Percentiles rank a stretch among this genome's conserved stretches.
These are phyloP conservation scores for Xestia c-nigrum DNA, from an alignment of 2,888 invertebrate species.

Conservation along the genomic window DNA sequence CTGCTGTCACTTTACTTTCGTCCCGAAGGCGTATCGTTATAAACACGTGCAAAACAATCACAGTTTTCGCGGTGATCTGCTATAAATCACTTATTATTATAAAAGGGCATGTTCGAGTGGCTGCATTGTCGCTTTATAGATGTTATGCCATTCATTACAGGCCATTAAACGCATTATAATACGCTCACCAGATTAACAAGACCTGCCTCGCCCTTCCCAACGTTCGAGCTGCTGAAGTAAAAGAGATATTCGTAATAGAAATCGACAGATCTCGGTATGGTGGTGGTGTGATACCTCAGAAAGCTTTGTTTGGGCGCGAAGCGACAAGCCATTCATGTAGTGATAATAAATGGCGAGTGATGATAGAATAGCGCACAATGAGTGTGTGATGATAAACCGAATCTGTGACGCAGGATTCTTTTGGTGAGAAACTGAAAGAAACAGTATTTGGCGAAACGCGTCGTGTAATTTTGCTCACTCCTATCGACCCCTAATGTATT, in stretches of 20 bases:
- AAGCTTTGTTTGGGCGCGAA: constrained; percentile 88
- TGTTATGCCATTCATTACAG: constrained; percentile 90
- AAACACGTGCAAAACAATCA: constrained; percentile 88
- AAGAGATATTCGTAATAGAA: constrained; percentile 74
- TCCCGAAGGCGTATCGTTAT: constrained; percentile 76
- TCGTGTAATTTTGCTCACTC: neutral
- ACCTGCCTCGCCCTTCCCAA: constrained; percentile 65
- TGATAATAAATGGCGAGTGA: constrained; percentile 87
- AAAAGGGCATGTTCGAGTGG: constrained; percentile 89
- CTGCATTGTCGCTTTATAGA: constrained; percentile 89
- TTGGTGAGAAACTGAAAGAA: constrained; percentile 16
- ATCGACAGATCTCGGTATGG: constrained; percentile 71
- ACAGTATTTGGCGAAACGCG: constrained; percentile 16
- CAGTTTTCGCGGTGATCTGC: constrained; percentile 80
- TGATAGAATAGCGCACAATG: constrained; percentile 80
- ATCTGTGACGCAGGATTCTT: constrained; percentile 48
- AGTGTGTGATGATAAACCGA: constrained; percentile 69
- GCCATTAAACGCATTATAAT: constrained; percentile 90
- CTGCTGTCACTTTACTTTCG: constrained; percentile 66
- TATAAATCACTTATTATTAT: constrained; percentile 89
- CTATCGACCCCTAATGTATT: neutral
- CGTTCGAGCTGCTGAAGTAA: constrained; percentile 44
- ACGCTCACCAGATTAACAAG: constrained; percentile 75
- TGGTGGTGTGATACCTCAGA: constrained; percentile 84
- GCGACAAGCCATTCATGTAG: constrained; percentile 88